Evolutionary conservation across 2,797 vertebrate genomes (phyloP).

Genomic region (Molothrus ater): DNA sequence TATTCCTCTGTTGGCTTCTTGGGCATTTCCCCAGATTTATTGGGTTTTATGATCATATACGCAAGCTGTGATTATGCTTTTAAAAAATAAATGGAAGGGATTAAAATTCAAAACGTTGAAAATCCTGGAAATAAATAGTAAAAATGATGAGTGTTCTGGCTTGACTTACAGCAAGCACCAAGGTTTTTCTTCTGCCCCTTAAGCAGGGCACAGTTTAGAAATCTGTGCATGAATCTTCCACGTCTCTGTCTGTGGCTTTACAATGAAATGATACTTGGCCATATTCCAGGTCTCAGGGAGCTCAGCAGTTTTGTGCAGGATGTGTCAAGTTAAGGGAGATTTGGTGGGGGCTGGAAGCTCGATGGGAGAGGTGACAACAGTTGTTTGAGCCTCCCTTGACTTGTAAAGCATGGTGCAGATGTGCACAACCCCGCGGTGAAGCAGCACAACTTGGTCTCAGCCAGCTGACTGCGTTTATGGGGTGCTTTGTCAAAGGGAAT

Average conservation of each 20-base stretch:
- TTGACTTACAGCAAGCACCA: background rate
- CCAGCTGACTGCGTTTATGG: background rate
- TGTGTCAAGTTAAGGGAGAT: background rate
- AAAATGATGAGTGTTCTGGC: background rate
- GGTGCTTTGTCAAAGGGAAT: background rate
- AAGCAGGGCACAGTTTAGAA: background rate
- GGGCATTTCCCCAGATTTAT: background rate
- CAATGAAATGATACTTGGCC: conserved; percentile 22
- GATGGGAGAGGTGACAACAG: background rate
- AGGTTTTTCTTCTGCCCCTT: conserved; percentile 16
- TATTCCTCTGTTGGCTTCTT: background rate
- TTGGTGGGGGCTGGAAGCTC: background rate
- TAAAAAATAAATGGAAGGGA: conserved; percentile 6
- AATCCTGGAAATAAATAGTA: conserved; percentile 31
- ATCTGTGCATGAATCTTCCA: background rate
- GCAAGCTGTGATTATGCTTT: background rate
- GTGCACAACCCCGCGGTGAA: background rate
- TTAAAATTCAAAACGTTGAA: conserved; percentile 30
- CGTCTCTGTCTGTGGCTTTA: background rate
- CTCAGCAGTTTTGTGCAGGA: background rate
- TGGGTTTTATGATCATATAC: background rate
- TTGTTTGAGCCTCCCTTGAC: background rate
- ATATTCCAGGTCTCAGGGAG: background rate
- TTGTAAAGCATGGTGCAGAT: background rate
- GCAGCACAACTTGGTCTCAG: background rate